A percentile compares a stretch with the other conserved stretches of the same genome.
phyloP scores from a whole-genome alignment of 2,113 vertebrate species.

The Phalacrocorax aristotelis region DNA sequence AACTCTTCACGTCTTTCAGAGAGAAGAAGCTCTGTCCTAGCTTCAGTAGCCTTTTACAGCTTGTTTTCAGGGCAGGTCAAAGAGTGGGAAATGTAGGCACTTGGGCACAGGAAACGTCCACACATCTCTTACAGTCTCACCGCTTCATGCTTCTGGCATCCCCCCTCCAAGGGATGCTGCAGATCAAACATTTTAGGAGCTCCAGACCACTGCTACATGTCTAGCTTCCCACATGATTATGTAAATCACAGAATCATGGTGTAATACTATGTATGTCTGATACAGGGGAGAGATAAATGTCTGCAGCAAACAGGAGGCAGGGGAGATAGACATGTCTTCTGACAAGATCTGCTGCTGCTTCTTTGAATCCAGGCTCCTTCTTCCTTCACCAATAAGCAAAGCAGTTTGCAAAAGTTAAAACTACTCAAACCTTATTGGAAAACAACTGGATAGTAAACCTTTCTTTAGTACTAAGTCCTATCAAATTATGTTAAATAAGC shows the following conservation, averaged over 20 bases:
- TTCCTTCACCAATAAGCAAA: background rate
- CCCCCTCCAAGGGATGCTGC: background rate
- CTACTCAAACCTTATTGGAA: background rate
- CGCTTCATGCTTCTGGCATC: background rate
- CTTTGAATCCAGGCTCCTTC: background rate
- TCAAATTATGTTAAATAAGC: background rate
- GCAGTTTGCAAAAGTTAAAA: background rate
- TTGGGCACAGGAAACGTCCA: background rate
- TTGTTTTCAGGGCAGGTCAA: background rate
- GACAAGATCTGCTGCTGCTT: background rate
- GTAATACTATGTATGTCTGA: background rate
- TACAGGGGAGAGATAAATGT: background rate
- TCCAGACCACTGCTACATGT: background rate
- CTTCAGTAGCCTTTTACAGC: background rate
- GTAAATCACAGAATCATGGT: no score
- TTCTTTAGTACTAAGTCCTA: background rate
- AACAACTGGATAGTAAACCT: background rate
- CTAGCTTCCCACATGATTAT: background rate
- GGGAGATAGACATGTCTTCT: background rate
- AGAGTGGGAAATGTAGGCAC: background rate
- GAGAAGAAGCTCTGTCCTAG: background rate
- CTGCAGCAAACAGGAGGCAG: background rate
- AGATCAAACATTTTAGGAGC: background rate
- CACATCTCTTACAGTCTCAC: background rate
- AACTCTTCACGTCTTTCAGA: background rate